Evolutionary conservation across 2,888 invertebrate species (phyloP), one percentile per base, ranked within the genome.

Genomic region (Xylophagus ater): DNA sequence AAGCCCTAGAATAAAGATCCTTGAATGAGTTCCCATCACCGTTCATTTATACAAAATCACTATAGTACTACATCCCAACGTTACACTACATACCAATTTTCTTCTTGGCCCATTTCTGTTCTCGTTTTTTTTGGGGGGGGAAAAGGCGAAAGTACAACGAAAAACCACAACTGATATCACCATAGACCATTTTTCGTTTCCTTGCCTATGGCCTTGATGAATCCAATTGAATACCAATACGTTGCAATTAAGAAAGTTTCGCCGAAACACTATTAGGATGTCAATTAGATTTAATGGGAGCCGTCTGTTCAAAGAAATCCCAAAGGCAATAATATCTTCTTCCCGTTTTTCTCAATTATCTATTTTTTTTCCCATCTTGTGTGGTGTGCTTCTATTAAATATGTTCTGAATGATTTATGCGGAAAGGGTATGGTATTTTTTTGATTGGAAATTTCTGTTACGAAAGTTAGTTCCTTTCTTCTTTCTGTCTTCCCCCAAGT

Each of bases 201-300:
- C 6, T 10, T 10, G 26, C 25, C 25, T 24, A 10, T 10, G 10
- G 26, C 25, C 25, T 24, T n/a, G 15, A 13, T 15, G 24, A 8
- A 37, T 24, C 28, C 37, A 37, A 37, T 37, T 37, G 37, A 37
- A 37, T 31, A 37, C 30, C 37, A 37, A 37, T 37, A 29, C 37
- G 20, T 24, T 31, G 20, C 37, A 37, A 37, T 37, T 37, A 37
- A 24, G 37, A 31, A 37, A 37, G 30, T 37, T 37, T 37, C 37
- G 23, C 31, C 17, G 31, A 30, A 37, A 37, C 37, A 37, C 31
- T 31, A 37, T 37, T 37, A 31, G 31, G 37, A 31, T 37, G 37
- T 37, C 37, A 37, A 37, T 37, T 37, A 37, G 30, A 15, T 30
- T 31, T 23, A 37, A 37, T 37, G 37, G 37, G 12, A 31, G 15